Base-by-base conservation (phyloP, 1,140 invertebrate species). In the Glossosoma conforme region DNA sequence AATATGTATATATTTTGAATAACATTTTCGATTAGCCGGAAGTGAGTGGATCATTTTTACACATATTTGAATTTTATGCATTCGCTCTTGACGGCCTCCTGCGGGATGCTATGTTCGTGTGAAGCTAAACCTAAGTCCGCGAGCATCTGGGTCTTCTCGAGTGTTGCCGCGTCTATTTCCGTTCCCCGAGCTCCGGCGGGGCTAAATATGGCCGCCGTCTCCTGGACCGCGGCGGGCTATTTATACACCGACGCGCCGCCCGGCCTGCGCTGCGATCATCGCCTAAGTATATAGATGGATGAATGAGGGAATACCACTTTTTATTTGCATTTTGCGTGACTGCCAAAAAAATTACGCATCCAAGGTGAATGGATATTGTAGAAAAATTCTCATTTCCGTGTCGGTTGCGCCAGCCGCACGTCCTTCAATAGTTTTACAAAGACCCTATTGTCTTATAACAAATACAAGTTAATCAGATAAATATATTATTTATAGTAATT, bases 181-280 rank as follows among this genome's bases (percentile, higher is more conserved):
- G 51, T 22, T 15, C 11, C 35, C 45, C 21, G 11, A 36, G 19
- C 25, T 17, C 20, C 32, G 20, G 19, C 43, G 53, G 40, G 20
- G 33, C 56, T 51, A 44, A 58, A 58, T 58, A 58, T 51, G 56
- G 56, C 45, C 40, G 25, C 55, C 40, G 17, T 13, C 40, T 30
- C 35, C 13, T 43, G 14, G 3, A 18, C 22, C 37, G 35, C 36
- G n/a, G 42, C 32, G 42, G 20, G 21, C 28, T 52, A 56, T 56
- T 56, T 44, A 25, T 45, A 37, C 19, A 11, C 41, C 24, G 44
- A 20, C 44, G 14, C 44, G 20, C 44, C 33, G 28, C 37, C 42
- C 28, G 3, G 32, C 40, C 47, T n/a, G n/a, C 30, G 10, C 46
- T 33, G 25, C 19, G 18, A 42, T 50, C 47, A 41, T 30, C 18